Evolutionary conservation across 1,140 invertebrate genomes (phyloP).

Genomic region (Elymnias hypermnestra): DNA sequence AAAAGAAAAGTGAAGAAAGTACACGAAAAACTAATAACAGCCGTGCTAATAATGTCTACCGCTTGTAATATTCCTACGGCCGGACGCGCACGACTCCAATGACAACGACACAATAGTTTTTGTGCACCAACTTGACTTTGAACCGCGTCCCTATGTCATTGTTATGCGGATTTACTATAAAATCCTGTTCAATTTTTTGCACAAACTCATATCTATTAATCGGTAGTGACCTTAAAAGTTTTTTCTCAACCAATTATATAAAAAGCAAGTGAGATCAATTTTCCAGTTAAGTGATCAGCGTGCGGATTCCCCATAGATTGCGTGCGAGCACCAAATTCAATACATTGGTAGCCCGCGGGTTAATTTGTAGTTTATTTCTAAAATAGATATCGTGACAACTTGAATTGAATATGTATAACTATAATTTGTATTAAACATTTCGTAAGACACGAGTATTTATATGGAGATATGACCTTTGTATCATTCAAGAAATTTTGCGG

Average conservation of each 20-base stretch:
- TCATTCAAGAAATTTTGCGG: constrained; percentile 8
- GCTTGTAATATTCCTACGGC: not conserved
- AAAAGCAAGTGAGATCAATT: constrained; percentile 47
- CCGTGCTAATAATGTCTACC: too few relatives aligned
- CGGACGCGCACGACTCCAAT: constrained; percentile 21
- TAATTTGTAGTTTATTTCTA: constrained; percentile 12
- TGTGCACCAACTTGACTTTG: constrained; percentile 34
- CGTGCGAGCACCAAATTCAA: constrained; percentile 19
- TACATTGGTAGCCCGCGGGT: constrained; percentile 6
- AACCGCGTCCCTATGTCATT: constrained; percentile 44
- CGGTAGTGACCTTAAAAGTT: constrained; percentile 36
- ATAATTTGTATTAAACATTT: constrained; percentile 7
- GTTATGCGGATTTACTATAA: constrained; percentile 53
- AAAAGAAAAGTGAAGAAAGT: too few relatives aligned
- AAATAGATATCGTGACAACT: constrained; percentile 10
- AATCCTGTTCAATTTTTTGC: constrained; percentile 61
- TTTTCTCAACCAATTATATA: constrained; percentile 29
- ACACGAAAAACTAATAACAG: too few relatives aligned
- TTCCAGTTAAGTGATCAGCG: constrained; percentile 40
- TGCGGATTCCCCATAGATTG: constrained; percentile 31
- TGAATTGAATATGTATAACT: constrained; percentile 14
- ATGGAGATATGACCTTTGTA: constrained; percentile 11
- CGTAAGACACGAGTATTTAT: constrained; percentile 9
- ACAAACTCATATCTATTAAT: constrained; percentile 1
- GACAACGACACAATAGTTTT: constrained; percentile 27